These are phyloP conservation scores for Clunio marinus DNA, from an alignment of 2,888 invertebrate genomes.

Conservation along the genomic window DNA sequence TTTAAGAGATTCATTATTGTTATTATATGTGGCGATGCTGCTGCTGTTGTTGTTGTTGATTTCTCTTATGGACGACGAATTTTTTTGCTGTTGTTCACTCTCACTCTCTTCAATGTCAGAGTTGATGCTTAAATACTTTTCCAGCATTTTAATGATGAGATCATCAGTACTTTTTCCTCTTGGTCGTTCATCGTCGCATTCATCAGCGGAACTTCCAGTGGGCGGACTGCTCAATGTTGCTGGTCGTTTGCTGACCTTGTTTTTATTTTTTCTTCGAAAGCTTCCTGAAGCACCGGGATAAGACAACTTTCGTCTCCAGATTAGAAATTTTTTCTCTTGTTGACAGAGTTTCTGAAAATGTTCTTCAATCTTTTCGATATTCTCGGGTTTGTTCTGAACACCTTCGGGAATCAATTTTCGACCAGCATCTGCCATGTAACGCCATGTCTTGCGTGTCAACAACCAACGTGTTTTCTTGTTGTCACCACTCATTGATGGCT, in stretches of 20 bases:
- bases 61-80: background rate
- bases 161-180: slow-evolving; percentile 43
- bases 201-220: slow-evolving; percentile 61
- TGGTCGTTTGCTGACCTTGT: slow-evolving; percentile 65
- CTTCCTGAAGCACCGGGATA: slow-evolving; percentile 69
- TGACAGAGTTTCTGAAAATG: slow-evolving; percentile 80
- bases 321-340: slow-evolving; percentile 69
- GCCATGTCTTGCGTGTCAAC: slow-evolving; percentile 82
- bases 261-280: slow-evolving; percentile 55
- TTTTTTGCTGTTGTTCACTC: background rate
- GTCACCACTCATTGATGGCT: background rate
- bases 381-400: slow-evolving; percentile 66
- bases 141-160: slow-evolving; percentile 45
- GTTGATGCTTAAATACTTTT: slow-evolving; percentile 44
- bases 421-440: slow-evolving; percentile 89
- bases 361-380: slow-evolving; percentile 74
- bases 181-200: slow-evolving; percentile 54
- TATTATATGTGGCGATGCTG: background rate
- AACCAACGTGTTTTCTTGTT: slow-evolving; percentile 59
- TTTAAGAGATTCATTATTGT: background rate
- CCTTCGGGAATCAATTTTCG: slow-evolving; percentile 81
- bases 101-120: slow-evolving; percentile 44
- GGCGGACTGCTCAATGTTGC: slow-evolving; percentile 41
- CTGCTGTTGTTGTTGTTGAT: slow-evolving; percentile 22
- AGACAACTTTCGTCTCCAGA: slow-evolving; percentile 74